Evolutionary conservation across 2,888 invertebrate genomes (phyloP), one percentile per base, ranked within the genome.

Genomic region (Eupithecia insigniata): DNA sequence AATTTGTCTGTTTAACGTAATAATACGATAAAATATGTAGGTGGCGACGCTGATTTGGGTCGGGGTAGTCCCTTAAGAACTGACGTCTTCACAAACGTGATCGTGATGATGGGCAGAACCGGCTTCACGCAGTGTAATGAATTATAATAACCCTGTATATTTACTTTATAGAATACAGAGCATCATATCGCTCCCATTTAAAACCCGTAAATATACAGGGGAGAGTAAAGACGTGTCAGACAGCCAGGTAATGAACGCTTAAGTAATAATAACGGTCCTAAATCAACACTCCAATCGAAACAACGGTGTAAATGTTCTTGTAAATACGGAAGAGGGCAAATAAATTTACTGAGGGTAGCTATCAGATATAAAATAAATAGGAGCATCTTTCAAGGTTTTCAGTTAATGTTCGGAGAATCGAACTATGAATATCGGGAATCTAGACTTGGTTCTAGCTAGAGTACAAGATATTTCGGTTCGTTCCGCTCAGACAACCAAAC

Each of bases 241-340:
- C 72, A 72, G 73, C 66, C 68, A 76, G 73, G 73, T 73, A 80
- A 78, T 77, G 76, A 78, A 78, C 77, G 78, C 67, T 72, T 69
- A 71, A 75, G 77, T 78, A 80, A 81, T 82, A 82, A 82, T 85
- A 87, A 84, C 81, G 82, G 84, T 87, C 91, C 91, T 91, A 90
- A 90, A 87, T 84, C 83, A 91, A 91, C 89, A 89, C 75, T 80
- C 76, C 82, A 83, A 83, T 83, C 78, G 81, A 76, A 76, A 76
- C 76, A 78, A 78, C 79, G 76, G 82, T 84, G 83, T 84, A 84
- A 84, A 85, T 83, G 85, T 81, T 85, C 86, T 81, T 83, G 88
- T 87, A 88, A 90, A 89, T 86, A 89, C 84, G 81, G 78, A 82
- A 81, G 84, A 79, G 85, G 83, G 83, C 84, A 89, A 88, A 89